Evolutionary conservation across 1,140 invertebrate species (phyloP).

Genomic region (Meteorus sp.): DNA sequence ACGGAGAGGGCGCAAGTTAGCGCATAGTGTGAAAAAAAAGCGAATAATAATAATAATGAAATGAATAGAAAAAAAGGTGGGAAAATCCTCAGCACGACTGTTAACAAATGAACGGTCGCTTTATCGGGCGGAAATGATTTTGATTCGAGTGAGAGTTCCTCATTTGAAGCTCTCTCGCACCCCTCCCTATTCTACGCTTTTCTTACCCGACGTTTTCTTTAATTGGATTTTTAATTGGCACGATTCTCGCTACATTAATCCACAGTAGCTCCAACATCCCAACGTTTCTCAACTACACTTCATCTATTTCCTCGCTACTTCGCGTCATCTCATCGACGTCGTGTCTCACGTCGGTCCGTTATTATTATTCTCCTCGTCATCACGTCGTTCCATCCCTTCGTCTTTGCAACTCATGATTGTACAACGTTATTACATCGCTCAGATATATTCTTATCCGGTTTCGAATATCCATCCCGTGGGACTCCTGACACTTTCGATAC

Average conservation of each 20-base stretch:
- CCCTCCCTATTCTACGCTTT: no score
- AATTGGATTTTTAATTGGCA: slow-evolving; percentile 59
- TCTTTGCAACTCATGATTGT: not conserved
- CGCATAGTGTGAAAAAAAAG: slow-evolving; percentile 15
- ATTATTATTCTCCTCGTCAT: slow-evolving; percentile 36
- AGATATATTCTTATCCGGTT: slow-evolving; percentile 16
- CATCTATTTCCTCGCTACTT: slow-evolving; percentile 35
- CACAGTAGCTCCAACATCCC: slow-evolving; percentile 17
- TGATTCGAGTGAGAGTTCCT: slow-evolving; percentile 48
- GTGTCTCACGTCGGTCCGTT: no score
- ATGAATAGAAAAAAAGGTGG: slow-evolving; percentile 38
- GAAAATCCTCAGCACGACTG: slow-evolving; percentile 35
- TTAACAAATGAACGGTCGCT: slow-evolving; percentile 56
- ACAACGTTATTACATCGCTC: slow-evolving; percentile 29
- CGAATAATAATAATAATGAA: slow-evolving; percentile 24
- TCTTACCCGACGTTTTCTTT: slow-evolving; percentile 44
- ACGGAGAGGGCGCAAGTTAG: slow-evolving; percentile 9
- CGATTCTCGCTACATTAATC: slow-evolving; percentile 56
- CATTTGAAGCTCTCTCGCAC: slow-evolving; percentile 48
- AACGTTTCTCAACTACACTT: slow-evolving; percentile 3
- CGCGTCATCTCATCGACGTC: not conserved
- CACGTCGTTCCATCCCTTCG: slow-evolving; percentile 6
- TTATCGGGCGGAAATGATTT: slow-evolving; percentile 59
- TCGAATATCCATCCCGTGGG: slow-evolving; percentile 22
- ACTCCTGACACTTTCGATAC: slow-evolving; percentile 13